A percentile compares a stretch with the other conserved stretches of the same genome.
Evolutionary conservation across 2,888 invertebrate species (phyloP).

Genomic region (Catocala sponsa): DNA sequence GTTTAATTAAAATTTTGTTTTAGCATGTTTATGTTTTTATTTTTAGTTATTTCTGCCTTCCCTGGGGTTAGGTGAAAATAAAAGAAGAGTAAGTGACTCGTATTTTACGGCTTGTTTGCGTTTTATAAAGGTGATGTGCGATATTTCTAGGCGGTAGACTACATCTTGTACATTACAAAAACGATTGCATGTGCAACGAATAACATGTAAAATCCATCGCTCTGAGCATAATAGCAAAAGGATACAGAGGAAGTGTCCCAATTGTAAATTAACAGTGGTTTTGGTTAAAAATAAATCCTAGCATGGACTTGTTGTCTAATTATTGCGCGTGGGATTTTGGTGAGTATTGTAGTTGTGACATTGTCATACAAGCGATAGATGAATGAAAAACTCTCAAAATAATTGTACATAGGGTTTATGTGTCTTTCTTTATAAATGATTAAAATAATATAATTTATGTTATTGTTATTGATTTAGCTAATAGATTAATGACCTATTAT

Average conservation of each 20-base stretch:
- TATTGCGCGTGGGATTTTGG: conserved; percentile 38
- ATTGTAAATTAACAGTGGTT: conserved; percentile 40
- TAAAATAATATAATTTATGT: too few species aligned
- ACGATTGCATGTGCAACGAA: conserved; percentile 50
- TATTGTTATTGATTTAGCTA: too few species aligned
- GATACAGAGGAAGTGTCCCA: conserved; percentile 28
- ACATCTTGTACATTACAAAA: conserved; percentile 46
- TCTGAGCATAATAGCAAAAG: conserved; percentile 26
- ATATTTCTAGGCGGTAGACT: conserved; percentile 50
- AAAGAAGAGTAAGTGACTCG: conserved; percentile 79
- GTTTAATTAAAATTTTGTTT: conserved; percentile 59
- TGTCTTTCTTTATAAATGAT: too few species aligned
- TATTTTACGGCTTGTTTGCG: conserved; percentile 74
- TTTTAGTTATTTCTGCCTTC: conserved; percentile 84
- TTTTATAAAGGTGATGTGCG: conserved; percentile 62
- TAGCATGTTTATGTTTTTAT: conserved; percentile 73
- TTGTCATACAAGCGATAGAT: neutral
- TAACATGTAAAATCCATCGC: conserved; percentile 31
- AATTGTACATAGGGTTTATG: too few species aligned
- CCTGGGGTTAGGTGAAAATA: conserved; percentile 79
- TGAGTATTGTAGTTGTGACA: conserved; percentile 49
- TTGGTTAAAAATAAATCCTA: conserved; percentile 41
- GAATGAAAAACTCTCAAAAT: too few species aligned
- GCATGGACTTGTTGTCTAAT: conserved; percentile 18
- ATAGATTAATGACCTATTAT: too few species aligned